phyloP scores from a whole-genome alignment of 2,888 invertebrate species.

The Mayetiola destructor region DNA sequence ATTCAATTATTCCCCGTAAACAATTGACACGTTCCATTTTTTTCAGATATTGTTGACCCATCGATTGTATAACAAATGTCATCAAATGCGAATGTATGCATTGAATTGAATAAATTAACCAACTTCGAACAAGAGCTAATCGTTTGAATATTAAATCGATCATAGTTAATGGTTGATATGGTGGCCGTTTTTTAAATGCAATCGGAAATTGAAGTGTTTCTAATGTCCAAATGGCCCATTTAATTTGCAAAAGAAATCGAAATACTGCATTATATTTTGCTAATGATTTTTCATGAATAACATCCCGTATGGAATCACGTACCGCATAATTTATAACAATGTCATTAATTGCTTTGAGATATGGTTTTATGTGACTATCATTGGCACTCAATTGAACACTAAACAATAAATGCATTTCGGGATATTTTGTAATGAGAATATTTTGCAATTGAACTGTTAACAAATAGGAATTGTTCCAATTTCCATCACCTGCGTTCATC shows the following conservation, averaged over 20 bases:
- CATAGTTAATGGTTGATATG: conserved; percentile 27
- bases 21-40: conserved; percentile 25
- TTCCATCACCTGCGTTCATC: conserved; percentile 36
- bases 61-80: conserved; percentile 35
- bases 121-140: conserved; percentile 39
- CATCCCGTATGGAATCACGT: conserved; percentile 24
- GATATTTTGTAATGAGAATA: conserved; percentile 35
- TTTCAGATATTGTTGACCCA: conserved; percentile 27
- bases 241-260: conserved; percentile 39
- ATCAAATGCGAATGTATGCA: conserved; percentile 40
- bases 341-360: conserved; percentile 28
- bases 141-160: conserved; percentile 32
- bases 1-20: conserved; percentile 27
- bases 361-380: conserved; percentile 15
- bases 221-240: conserved; percentile 40
- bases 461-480: conserved; percentile 35
- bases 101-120: conserved; percentile 40
- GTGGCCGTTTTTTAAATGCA: conserved; percentile 21
- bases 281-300: conserved; percentile 26
- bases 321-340: conserved; percentile 26
- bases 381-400: conserved; percentile 25
- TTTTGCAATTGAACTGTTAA: conserved; percentile 37
- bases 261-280: conserved; percentile 34
- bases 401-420: conserved; percentile 25
- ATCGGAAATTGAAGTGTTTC: conserved; percentile 35